phyloP scores from a whole-genome alignment of 2,888 invertebrate genomes.

The Sipha maydis region DNA sequence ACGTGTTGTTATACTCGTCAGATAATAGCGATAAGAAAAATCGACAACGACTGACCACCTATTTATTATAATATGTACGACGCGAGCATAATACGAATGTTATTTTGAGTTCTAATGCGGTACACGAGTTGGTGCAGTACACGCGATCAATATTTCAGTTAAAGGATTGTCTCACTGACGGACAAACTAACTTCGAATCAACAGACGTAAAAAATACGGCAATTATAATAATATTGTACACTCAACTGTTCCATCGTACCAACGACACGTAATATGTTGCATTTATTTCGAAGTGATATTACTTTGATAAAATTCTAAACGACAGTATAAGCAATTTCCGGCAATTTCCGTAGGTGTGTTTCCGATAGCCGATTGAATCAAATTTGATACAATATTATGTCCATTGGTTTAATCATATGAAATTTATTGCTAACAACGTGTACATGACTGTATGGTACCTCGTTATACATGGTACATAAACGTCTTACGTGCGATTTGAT shows the following conservation, averaged over 20 bases:
- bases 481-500: neutral
- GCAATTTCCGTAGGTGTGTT: too few species aligned
- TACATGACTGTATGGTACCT: too few species aligned
- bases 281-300: neutral
- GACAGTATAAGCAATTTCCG: too few species aligned
- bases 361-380: neutral
- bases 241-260: neutral
- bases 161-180: too few species aligned
- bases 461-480: neutral
- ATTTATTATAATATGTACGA: too few species aligned
- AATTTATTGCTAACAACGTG: neutral
- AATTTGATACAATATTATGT: neutral
- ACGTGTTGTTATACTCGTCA: neutral
- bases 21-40: neutral
- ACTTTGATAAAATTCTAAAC: too few species aligned
- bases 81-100: neutral
- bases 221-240: too few species aligned
- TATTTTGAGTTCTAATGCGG: neutral
- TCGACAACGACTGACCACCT: neutral
- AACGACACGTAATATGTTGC: neutral
- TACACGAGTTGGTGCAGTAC: too few species aligned
- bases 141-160: too few species aligned
- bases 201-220: too few species aligned
- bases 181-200: too few species aligned
- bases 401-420: neutral